Base-by-base conservation (phyloP, 2,888 invertebrate genomes). In the Apamea epomidion region DNA sequence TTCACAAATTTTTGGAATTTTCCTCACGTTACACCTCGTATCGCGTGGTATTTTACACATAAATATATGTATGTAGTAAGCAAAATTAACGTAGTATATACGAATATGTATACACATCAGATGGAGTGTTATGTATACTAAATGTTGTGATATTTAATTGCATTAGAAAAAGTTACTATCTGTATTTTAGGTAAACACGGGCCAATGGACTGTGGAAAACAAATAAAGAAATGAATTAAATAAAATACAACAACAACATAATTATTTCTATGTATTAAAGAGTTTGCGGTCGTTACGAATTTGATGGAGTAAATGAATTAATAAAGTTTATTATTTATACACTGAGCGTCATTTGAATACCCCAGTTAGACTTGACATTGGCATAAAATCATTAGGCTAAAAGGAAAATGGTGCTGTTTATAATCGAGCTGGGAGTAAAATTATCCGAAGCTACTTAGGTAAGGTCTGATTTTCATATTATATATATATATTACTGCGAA, bases 291-390 rank as follows among this genome's bases (percentile, higher is more conserved):
- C 54, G 21, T 29, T 37, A 67, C 7, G 37, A 68, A 58, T 68
- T 77, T 51, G 37, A 74, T 76, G 65, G 79, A 64, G n/a, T 12
- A 25, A 80, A 72, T 72, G 45, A 74, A 58, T 76, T 32, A 51
- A 64, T 83, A 48, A 18, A 58, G 14, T 58, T 67, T 25, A 78
- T 75, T 67, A 73, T 79, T 48, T 70, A 67, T 78, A 65, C 62
- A 69, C 54, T 72, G 51, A 71, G 51, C 68, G 70, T 76, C 74
- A 80, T 79, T 84, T 83, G 71, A 88, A 89, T 89, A 92, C 90
- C 92, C 93, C 90, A 91, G 93, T 92, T 94, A 93, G 90, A 93
- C 95, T 95, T 96, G 96, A 96, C 96, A 95, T 95, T 96, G 96
- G 94, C 94, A 94, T 90, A 92, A 93, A 94, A 94, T 90, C 91